Percentiles rank a stretch among this genome's conserved stretches.
Conservation (phyloP, 2,888 invertebrate species). For the Diarsia brunnea region DNA sequence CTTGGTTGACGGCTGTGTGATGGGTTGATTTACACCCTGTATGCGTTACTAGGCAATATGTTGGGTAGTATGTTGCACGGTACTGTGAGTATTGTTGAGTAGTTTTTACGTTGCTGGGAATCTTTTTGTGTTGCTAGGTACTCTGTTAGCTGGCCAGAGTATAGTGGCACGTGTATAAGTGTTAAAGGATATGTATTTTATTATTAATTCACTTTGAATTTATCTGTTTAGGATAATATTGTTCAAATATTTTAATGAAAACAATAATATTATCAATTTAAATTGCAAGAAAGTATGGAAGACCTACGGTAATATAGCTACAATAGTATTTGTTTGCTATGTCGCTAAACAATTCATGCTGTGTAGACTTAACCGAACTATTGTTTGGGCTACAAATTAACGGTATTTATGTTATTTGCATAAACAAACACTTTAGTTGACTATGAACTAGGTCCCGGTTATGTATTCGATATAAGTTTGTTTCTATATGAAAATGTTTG, state of each 20-base stretch:
- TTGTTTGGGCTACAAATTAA: conserved; percentile 20
- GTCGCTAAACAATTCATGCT: not conserved
- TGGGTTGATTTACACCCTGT: too few relatives aligned
- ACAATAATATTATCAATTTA: not conserved
- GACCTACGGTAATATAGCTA: not conserved
- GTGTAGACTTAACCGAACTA: conserved; percentile 8
- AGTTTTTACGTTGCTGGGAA: not conserved
- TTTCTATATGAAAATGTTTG: not conserved
- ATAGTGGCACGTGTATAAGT: too few relatives aligned
- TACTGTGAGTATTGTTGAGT: not conserved
- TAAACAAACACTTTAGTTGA: conserved; percentile 21
- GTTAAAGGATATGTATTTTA: too few relatives aligned
- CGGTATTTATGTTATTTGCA: not conserved
- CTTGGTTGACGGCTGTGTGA: too few relatives aligned
- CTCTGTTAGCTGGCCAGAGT: too few relatives aligned
- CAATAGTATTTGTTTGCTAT: not conserved
- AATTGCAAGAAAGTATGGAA: not conserved
- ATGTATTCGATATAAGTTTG: not conserved
- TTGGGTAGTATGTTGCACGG: not conserved
- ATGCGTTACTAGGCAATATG: not conserved
- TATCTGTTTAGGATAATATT: too few relatives aligned
- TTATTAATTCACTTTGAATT: too few relatives aligned
- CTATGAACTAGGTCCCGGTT: not conserved
- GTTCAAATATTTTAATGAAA: not conserved
- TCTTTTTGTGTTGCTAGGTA: too few relatives aligned